Base-by-base conservation (phyloP, 2,888 invertebrate genomes). In the Ethmia dodecea region DNA sequence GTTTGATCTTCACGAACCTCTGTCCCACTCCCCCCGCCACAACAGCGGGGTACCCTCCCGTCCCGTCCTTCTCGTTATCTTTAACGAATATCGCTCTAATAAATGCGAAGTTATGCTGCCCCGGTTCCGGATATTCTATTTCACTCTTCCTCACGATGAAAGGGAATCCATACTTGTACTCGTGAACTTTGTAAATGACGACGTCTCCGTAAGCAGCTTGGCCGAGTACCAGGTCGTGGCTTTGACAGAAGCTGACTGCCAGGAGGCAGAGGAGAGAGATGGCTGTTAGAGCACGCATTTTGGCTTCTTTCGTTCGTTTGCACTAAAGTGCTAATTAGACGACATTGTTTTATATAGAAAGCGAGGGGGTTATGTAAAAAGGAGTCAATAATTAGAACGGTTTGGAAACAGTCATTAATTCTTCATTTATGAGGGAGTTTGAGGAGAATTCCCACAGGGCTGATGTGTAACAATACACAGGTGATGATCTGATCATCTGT, bases 11-110 rank as follows among this genome's bases (percentile, higher is more conserved):
- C 14, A 71, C 75, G 35, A 77, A 79, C 8, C 70, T 60, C 38
- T 80, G 79, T 0, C 86, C 86, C 1, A 87, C 47, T 1, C 87
- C 87, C 1, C 87, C 87, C 0, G 78, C 48, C 0, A 69, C 61
- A 2, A 87, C 47, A 0, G 69, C 66, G 0, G 84, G 73, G 25
- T 73, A 86, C 0, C 84, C 84, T 0, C 84, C 84, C 0, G 51
- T 47, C 0, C 84, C 84, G 14, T 81, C 78, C 0, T 37, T 50
- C 0, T 65, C 51, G 20, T 86, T 60, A 25, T 86, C 84, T 42
- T 78, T 83, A 0, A 84, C 36, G 35, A 60, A 59, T 1, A 86
- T 73, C 4, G 81, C 71, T 43, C 47, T 69, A 4, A 86, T 81
- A 5, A 53, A 62, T 0, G 78, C 80, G 41, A 67, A 78, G 51